Evolutionary conservation across 2,797 vertebrate species (phyloP), one percentile per base, ranked within the genome.

Genomic region (Gymnopithys bicolor): DNA sequence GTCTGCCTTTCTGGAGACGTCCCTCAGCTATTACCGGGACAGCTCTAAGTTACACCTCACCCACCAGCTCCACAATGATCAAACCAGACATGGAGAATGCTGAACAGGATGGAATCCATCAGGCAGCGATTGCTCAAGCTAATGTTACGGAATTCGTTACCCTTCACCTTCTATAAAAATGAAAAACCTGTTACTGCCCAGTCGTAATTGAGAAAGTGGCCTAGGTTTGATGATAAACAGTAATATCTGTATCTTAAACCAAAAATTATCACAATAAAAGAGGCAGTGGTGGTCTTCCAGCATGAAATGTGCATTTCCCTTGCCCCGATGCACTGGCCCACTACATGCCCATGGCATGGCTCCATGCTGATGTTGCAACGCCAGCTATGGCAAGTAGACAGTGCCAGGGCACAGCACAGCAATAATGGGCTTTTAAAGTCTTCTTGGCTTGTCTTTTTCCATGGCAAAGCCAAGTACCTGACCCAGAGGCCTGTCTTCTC

Each of bases 321-420:
- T 75, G 12, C 30, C 15, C 25, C 4, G 0, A 13, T 37, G 48
- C 32, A 6, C 10, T 76, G 25, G 19, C 23, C 28, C 22, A 22
- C 15, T 60, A 10, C 8, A 11, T 0, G 2, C 11, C 39, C 63
- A 22, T 1, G 5, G 13, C 35, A 37, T 7, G 11, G 33, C 62
- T 88, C 39, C 19, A 9, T 13, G 21, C 0, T 0, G 2, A 3
- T n/a, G 23, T 41, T 87, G 55, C 59, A 89, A 35, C 39, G 59
- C 28, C 51, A 45, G 63, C 46, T 2, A 2, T 18, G 37, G 48
- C 0, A 6, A 86, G 49, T 1, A 4, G 55, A 28, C 9, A 74
- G n/a, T 9, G 22, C 4, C 3, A 30, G 48, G 27, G 14, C 7
- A 74, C 14, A 89, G 49, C 25, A 49, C 14, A 7, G 35, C 19